These are phyloP conservation scores for Cardiocondyla obscurior DNA, from an alignment of 1,140 invertebrate species.

Conservation along the genomic window DNA sequence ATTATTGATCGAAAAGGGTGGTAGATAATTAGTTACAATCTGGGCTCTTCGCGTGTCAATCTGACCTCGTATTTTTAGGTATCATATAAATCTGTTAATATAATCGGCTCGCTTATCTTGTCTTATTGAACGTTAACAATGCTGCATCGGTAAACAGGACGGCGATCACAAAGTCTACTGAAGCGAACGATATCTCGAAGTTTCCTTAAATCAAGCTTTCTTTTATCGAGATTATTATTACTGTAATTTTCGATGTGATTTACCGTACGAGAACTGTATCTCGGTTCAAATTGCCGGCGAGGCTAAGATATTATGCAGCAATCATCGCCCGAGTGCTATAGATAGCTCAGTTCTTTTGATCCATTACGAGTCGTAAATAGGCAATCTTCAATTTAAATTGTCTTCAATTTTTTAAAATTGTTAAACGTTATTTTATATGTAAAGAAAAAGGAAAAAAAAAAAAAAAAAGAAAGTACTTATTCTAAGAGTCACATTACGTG, in stretches of 20 bases:
- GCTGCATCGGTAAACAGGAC: background rate
- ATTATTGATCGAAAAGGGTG: constrained; percentile 12
- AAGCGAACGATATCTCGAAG: background rate
- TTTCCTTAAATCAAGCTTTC: background rate
- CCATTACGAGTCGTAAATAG: constrained; percentile 1
- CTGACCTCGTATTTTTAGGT: constrained; percentile 40
- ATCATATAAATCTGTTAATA: background rate
- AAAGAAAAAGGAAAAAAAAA: too few species aligned
- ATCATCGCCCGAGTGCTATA: background rate
- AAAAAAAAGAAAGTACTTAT: background rate
- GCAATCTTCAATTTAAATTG: background rate
- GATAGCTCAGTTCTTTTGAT: background rate
- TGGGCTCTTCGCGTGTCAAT: constrained; percentile 29
- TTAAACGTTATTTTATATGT: background rate
- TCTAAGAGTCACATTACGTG: background rate
- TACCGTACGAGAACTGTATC: background rate
- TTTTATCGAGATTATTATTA: background rate
- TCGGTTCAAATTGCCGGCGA: background rate
- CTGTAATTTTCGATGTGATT: constrained; percentile 10
- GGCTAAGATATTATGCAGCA: constrained; percentile 8
- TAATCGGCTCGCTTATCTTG: background rate
- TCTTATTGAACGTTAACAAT: background rate
- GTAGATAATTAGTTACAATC: constrained; percentile 24
- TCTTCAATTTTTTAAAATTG: background rate
- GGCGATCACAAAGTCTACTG: background rate